A percentile compares a stretch with the other conserved stretches of the same genome.
Evolutionary conservation across 2,113 vertebrate species (phyloP).

Genomic region (Trachemys scripta): DNA sequence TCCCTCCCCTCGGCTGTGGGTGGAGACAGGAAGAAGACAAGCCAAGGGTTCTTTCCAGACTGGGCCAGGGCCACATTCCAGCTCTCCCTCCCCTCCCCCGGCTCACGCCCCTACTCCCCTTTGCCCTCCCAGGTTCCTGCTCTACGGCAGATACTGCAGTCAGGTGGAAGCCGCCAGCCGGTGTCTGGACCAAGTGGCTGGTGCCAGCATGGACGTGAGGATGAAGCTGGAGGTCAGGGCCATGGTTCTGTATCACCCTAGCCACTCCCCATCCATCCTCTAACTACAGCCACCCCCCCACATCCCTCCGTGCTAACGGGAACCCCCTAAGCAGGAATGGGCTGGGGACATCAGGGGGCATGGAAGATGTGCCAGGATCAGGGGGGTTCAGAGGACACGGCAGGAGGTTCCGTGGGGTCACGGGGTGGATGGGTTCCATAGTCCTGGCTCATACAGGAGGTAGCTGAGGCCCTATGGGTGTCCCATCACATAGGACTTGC

Average conservation of each 20-base stretch:
- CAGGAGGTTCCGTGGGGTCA: background rate
- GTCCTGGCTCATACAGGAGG: background rate
- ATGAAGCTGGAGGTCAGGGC: conserved; percentile 90
- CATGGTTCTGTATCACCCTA: background rate
- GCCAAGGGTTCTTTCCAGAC: background rate
- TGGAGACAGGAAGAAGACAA: background rate
- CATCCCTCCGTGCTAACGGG: too few relatives aligned
- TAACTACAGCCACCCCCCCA: too few relatives aligned
- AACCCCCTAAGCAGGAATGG: background rate
- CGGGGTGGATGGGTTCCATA: background rate
- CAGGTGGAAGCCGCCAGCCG: conserved; percentile 90
- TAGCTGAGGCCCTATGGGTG: too few relatives aligned
- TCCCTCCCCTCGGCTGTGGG: background rate
- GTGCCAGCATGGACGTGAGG: conserved; percentile 83
- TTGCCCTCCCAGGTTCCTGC: conserved; percentile 81
- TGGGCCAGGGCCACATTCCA: background rate
- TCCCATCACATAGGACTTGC: background rate
- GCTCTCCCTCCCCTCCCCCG: background rate
- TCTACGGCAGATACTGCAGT: conserved; percentile 92
- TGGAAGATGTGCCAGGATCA: background rate
- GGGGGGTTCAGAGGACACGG: too few relatives aligned
- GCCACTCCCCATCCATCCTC: too few relatives aligned
- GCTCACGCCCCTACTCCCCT: background rate
- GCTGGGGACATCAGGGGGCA: background rate
- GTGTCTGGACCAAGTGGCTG: conserved; percentile 85